Evolutionary conservation across 2,113 vertebrate genomes (phyloP).

Genomic region (Microcebus lehilahytsara): DNA sequence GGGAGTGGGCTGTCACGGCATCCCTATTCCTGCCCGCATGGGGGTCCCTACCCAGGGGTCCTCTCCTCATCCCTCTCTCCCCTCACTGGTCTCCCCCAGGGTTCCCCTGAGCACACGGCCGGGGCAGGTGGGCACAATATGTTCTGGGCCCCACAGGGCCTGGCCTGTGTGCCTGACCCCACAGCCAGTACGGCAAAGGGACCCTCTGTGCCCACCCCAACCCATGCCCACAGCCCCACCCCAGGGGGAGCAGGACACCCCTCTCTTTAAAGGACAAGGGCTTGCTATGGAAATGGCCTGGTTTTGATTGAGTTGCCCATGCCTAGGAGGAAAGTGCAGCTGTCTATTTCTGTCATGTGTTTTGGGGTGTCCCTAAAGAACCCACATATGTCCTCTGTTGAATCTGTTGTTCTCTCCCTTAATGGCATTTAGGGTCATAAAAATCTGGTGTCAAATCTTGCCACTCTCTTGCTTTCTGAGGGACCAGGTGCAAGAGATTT

Average conservation of each 20-base stretch:
- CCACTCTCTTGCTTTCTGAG: background rate
- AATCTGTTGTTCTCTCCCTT: background rate
- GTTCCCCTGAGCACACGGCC: background rate
- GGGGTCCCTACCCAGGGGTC: background rate
- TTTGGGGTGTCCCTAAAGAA: background rate
- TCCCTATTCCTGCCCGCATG: background rate
- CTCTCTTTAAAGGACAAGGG: background rate
- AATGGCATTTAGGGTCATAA: background rate
- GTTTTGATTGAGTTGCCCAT: background rate
- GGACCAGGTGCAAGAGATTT: background rate
- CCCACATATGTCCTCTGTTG: background rate
- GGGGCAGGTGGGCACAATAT: too few species aligned
- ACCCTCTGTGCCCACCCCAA: background rate
- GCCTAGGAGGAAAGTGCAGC: background rate
- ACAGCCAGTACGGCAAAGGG: background rate
- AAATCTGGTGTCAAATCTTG: background rate
- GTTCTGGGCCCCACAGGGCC: background rate
- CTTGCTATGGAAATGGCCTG: background rate
- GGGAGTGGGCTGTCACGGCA: background rate
- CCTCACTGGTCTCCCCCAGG: background rate
- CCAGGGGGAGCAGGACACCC: background rate
- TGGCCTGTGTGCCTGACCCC: background rate
- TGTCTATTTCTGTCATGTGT: background rate
- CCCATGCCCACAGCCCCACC: background rate
- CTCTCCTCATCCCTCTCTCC: background rate